A percentile compares a stretch with the other conserved stretches of the same genome.
phyloP scores from a whole-genome alignment of 2,797 vertebrate genomes.

The Pachyuromys duprasi region DNA sequence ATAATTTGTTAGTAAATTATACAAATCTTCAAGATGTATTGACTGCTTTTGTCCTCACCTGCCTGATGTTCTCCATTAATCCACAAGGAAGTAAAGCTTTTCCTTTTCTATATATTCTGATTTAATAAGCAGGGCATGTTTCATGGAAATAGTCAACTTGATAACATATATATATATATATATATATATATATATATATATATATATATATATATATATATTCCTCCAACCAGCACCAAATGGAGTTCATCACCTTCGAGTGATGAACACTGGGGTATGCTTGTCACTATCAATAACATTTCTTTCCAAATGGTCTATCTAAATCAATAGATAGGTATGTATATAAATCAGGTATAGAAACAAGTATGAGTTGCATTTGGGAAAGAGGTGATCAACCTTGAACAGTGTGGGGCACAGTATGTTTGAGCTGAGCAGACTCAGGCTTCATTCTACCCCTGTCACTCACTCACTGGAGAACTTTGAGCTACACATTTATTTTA shows the following conservation, averaged over 20 bases:
- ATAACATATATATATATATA: fast-evolving
- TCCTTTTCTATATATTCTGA: neutral
- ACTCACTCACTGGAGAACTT: neutral
- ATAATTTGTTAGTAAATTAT: neutral
- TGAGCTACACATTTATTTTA: fast-evolving
- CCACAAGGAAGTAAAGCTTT: neutral
- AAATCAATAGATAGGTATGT: neutral
- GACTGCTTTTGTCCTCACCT: neutral
- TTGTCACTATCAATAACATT: neutral
- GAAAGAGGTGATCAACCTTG: neutral
- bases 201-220: neutral
- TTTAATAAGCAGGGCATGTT: neutral
- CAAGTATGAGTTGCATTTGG: fast-evolving
- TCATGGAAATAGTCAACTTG: neutral
- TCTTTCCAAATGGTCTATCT: neutral
- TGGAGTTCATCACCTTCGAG: neutral
- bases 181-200: neutral
- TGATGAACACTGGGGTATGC: neutral
- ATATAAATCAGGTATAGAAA: neutral
- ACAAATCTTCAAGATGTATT: neutral
- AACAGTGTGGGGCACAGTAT: fast-evolving
- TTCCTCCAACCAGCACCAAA: neutral
- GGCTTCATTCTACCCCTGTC: neutral
- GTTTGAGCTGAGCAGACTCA: too few species aligned
- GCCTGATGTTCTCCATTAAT: neutral